Conservation (phyloP, 1,140 invertebrate species). For the Solenopsis invicta region DNA sequence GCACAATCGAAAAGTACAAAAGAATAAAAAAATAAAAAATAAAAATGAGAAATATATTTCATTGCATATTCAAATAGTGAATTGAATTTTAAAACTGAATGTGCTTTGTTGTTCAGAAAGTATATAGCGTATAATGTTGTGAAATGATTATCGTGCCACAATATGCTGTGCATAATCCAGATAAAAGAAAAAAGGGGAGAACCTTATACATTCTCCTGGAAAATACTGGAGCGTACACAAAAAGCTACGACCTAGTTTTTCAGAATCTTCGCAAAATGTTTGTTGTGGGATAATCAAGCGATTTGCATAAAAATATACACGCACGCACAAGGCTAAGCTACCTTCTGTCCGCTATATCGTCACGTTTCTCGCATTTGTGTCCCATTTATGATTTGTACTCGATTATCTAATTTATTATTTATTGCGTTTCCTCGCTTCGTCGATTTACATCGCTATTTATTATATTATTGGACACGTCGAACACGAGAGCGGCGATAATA, state of each 20-base stretch:
- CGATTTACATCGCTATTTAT: neutral
- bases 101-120: neutral
- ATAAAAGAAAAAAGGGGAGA: constrained; percentile 18
- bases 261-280: constrained; percentile 24
- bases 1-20: neutral
- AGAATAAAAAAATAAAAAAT: neutral
- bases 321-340: neutral
- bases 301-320: constrained; percentile 24
- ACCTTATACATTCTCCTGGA: neutral
- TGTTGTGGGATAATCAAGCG: neutral
- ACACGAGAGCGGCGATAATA: neutral
- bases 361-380: constrained; percentile 4
- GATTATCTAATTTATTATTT: constrained; percentile 22
- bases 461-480: neutral
- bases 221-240: neutral
- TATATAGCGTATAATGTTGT: neutral
- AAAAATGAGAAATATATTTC: neutral
- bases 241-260: constrained; percentile 38
- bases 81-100: neutral
- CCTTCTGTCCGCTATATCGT: neutral
- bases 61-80: neutral
- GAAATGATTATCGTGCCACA: neutral
- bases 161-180: constrained; percentile 1
- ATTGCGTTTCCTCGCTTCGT: neutral
- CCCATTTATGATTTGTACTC: neutral